Conservation (phyloP, 2,888 invertebrate genomes). For the Nomada flava region DNA sequence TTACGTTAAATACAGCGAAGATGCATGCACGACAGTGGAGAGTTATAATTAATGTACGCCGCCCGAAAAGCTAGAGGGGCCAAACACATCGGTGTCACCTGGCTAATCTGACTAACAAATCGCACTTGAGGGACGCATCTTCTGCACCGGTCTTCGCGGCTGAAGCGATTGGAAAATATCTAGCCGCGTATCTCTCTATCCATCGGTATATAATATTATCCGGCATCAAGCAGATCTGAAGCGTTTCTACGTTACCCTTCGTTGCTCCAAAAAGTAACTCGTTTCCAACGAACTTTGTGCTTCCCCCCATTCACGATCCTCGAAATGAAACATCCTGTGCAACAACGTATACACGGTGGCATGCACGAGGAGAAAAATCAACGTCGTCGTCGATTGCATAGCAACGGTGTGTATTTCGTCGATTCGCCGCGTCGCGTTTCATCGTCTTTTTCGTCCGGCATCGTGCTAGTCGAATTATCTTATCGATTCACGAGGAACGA, state of each 20-base stretch:
- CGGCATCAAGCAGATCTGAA: conserved; percentile 29
- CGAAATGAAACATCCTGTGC: neutral
- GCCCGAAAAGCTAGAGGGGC: conserved; percentile 24
- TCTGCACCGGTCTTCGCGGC: conserved; percentile 34
- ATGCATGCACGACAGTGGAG: neutral
- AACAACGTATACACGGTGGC: neutral
- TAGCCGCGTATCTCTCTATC: conserved; percentile 8
- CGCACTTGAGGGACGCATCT: conserved; percentile 34
- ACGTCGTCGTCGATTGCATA: conserved; percentile 45
- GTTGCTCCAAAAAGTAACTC: neutral
- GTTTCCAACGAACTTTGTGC: neutral
- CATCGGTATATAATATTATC: conserved; percentile 34
- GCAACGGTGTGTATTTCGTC: conserved; percentile 66
- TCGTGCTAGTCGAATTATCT: conserved; percentile 57
- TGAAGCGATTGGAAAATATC: conserved; percentile 38
- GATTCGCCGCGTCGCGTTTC: conserved; percentile 31
- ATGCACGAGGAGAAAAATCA: neutral
- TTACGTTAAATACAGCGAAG: conserved; percentile 1
- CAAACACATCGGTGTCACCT: conserved; percentile 57
- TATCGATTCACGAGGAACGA: conserved; percentile 53
- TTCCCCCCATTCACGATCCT: neutral
- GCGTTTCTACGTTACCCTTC: neutral
- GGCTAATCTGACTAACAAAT: conserved; percentile 67
- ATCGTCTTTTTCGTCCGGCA: conserved; percentile 46
- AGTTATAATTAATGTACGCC: conserved; percentile 42